These are phyloP conservation scores for Seira musarum DNA, from an alignment of 2,888 invertebrate genomes.

Conservation along the genomic window DNA sequence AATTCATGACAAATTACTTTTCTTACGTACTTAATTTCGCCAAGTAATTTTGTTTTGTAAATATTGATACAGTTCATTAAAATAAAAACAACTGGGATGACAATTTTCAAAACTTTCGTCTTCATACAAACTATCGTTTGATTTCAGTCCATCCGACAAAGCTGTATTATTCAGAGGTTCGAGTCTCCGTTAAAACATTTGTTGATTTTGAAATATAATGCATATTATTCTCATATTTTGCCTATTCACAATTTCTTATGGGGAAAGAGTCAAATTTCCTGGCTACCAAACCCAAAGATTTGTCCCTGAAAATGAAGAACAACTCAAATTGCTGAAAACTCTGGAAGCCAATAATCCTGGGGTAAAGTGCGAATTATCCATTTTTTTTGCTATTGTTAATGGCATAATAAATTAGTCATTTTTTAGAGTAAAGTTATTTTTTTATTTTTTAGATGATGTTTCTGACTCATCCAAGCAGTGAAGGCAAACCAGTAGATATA, in stretches of 20 bases:
- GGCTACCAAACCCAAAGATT: constrained; percentile 29
- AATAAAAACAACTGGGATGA: not conserved
- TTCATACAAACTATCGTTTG: not conserved
- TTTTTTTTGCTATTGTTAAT: not conserved
- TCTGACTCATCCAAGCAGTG: constrained; percentile 7
- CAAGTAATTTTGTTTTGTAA: no score
- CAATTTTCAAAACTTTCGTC: not conserved
- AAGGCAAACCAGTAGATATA: constrained; percentile 11
- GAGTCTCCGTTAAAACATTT: not conserved
- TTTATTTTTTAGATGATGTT: constrained; percentile 16
- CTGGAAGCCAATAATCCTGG: constrained; percentile 21
- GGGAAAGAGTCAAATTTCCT: not conserved
- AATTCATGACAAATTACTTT: no score
- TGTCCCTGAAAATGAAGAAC: constrained; percentile 10
- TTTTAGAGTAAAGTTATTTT: not conserved
- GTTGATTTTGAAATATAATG: no score
- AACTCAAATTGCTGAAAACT: not conserved
- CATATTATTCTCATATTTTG: no score
- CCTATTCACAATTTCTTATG: not conserved
- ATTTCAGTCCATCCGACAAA: not conserved
- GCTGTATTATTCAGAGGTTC: not conserved
- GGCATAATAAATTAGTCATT: not conserved
- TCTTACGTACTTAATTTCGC: no score
- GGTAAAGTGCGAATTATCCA: constrained; percentile 9
- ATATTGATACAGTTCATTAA: no score